Percentiles rank a stretch among this genome's conserved stretches.
phyloP scores from a whole-genome alignment of 2,888 invertebrate species.

The Parelbella ahira region DNA sequence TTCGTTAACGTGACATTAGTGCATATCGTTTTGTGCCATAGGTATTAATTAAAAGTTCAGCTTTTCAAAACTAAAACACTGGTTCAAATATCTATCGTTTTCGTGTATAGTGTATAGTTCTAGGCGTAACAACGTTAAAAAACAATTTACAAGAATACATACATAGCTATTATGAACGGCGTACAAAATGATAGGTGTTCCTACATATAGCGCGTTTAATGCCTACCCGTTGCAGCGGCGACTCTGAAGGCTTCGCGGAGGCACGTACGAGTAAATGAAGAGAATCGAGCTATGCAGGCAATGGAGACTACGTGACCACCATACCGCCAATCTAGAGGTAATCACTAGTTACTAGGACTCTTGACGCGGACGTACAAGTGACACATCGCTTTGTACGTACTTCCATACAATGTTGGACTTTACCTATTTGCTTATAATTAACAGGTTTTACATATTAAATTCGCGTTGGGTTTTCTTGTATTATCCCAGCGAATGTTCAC shows the following conservation, averaged over 20 bases:
- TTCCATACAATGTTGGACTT: conserved; percentile 27
- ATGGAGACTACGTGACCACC: conserved; percentile 50
- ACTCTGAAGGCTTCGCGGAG: conserved; percentile 33
- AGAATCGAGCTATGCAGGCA: conserved; percentile 42
- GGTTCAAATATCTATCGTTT: too few relatives aligned
- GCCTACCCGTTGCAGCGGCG: conserved; percentile 31
- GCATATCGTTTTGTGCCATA: too few relatives aligned
- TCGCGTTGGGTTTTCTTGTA: too few relatives aligned
- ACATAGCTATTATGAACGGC: conserved; percentile 31
- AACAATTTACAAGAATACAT: conserved; percentile 45
- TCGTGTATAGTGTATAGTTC: background rate
- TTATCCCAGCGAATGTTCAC: too few relatives aligned
- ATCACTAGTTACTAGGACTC: conserved; percentile 33
- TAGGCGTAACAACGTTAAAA: conserved; percentile 30
- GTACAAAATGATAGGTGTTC: conserved; percentile 42
- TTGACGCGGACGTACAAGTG: conserved; percentile 30
- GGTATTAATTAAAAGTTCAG: too few relatives aligned
- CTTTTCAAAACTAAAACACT: too few relatives aligned
- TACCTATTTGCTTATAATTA: too few relatives aligned
- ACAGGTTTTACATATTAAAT: too few relatives aligned
- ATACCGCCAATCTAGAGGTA: conserved; percentile 43
- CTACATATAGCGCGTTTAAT: conserved; percentile 44
- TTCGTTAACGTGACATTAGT: too few relatives aligned
- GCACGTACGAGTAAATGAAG: conserved; percentile 59
- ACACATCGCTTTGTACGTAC: conserved; percentile 29